phyloP scores from a whole-genome alignment of 2,888 invertebrate species.

The Lasioglossum vierecki region DNA sequence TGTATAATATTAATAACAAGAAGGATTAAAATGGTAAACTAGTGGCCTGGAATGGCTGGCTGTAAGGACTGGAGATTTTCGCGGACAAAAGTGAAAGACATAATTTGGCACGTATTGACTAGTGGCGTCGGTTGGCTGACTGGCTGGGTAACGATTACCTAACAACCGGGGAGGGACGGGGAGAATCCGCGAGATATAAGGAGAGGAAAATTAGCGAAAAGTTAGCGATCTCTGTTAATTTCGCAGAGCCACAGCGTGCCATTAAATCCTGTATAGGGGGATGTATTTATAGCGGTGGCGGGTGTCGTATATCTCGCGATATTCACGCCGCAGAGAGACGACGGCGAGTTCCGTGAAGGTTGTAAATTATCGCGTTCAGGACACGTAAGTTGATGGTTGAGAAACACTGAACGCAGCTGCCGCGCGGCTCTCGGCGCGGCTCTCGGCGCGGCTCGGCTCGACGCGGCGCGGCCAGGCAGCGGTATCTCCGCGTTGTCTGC shows the following conservation, averaged over 20 bases:
- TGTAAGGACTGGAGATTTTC: no score
- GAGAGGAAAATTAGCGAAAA: slow-evolving; percentile 5
- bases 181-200: background rate
- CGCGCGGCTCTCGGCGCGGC: slow-evolving; percentile 50
- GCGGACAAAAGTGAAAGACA: no score
- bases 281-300: slow-evolving; percentile 28
- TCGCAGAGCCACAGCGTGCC: background rate
- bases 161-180: no score
- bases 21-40: no score
- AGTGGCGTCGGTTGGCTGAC: background rate
- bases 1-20: no score
- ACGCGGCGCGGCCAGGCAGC: slow-evolving; percentile 73
- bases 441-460: background rate
- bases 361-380: slow-evolving; percentile 50
- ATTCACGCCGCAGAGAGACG: slow-evolving; percentile 26
- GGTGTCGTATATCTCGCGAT: slow-evolving; percentile 33
- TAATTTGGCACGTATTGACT: no score
- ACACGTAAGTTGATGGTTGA: slow-evolving; percentile 71
- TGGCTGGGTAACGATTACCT: background rate
- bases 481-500: slow-evolving; percentile 82
- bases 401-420: slow-evolving; percentile 82
- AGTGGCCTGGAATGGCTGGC: no score
- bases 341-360: slow-evolving; percentile 18
- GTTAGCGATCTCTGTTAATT: slow-evolving; percentile 4
- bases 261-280: slow-evolving; percentile 18